phyloP scores from a whole-genome alignment of 2,797 vertebrate genomes.

The Picus viridis region DNA sequence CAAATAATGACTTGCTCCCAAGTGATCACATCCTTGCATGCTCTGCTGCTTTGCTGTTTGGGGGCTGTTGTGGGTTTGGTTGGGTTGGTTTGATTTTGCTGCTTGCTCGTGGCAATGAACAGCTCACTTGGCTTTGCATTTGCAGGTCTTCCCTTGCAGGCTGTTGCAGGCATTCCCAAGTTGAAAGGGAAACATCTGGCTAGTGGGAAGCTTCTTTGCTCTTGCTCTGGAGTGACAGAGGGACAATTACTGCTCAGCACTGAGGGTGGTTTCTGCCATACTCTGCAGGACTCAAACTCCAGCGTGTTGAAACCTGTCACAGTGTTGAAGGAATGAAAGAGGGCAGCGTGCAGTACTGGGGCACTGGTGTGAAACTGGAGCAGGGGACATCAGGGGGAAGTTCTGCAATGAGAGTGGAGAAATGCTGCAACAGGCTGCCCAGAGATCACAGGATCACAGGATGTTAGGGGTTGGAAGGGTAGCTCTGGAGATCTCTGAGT shows the following conservation, averaged over 20 bases:
- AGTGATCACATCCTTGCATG: background rate
- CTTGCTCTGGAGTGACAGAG: background rate
- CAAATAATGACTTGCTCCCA: conserved; percentile 20
- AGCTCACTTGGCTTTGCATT: conserved; percentile 14
- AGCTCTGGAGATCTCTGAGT: too few relatives aligned
- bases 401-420: too few relatives aligned
- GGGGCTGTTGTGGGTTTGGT: background rate
- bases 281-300: background rate
- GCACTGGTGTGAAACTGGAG: too few relatives aligned
- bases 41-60: background rate
- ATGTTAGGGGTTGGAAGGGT: too few relatives aligned
- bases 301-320: background rate
- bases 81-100: background rate
- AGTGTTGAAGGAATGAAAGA: background rate
- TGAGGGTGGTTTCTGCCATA: background rate
- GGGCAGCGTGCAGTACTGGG: background rate
- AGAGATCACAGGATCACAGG: too few relatives aligned
- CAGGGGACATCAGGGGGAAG: too few relatives aligned
- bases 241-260: background rate
- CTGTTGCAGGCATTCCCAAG: background rate
- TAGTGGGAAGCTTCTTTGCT: background rate
- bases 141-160: background rate
- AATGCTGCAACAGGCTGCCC: too few relatives aligned
- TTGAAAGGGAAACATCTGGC: conserved; percentile 16
- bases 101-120: conserved; percentile 22